A percentile compares a stretch with the other conserved stretches of the same genome.
Conservation (phyloP, 2,888 invertebrate species). For the Diadegma fenestrale region DNA sequence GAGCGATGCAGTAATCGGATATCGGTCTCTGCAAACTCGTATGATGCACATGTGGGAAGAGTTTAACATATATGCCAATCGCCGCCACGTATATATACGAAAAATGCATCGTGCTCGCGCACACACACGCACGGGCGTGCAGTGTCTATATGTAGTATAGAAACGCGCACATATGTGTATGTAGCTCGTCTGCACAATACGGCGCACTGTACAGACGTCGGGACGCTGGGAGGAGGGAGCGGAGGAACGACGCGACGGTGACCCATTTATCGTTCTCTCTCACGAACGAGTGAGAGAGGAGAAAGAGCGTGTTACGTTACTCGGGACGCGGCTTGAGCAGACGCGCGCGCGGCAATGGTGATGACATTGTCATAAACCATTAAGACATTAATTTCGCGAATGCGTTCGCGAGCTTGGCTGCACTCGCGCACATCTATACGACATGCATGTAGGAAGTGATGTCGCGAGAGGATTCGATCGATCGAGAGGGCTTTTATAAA, state of each 20-base stretch:
- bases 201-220: constrained; percentile 57
- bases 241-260: constrained; percentile 70
- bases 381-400: constrained; percentile 73
- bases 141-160: too few relatives aligned
- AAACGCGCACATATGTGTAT: too few relatives aligned
- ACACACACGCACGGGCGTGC: neutral
- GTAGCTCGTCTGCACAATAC: constrained; percentile 20
- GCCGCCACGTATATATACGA: constrained; percentile 44
- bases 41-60: constrained; percentile 37
- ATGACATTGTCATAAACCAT: constrained; percentile 73
- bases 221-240: constrained; percentile 48
- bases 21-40: constrained; percentile 65
- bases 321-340: constrained; percentile 53
- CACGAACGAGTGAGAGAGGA: constrained; percentile 20
- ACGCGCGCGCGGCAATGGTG: constrained; percentile 67
- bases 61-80: neutral
- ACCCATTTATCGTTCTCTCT: constrained; percentile 80
- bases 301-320: constrained; percentile 58
- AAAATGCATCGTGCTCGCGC: constrained; percentile 65
- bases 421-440: constrained; percentile 4
- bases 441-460: constrained; percentile 42
- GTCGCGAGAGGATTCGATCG: constrained; percentile 65
- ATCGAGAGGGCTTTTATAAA: constrained; percentile 58
- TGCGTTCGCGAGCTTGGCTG: constrained; percentile 50
- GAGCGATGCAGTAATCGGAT: constrained; percentile 79